phyloP scores from a whole-genome alignment of 2,888 invertebrate genomes.

The Yponomeuta evonymella region DNA sequence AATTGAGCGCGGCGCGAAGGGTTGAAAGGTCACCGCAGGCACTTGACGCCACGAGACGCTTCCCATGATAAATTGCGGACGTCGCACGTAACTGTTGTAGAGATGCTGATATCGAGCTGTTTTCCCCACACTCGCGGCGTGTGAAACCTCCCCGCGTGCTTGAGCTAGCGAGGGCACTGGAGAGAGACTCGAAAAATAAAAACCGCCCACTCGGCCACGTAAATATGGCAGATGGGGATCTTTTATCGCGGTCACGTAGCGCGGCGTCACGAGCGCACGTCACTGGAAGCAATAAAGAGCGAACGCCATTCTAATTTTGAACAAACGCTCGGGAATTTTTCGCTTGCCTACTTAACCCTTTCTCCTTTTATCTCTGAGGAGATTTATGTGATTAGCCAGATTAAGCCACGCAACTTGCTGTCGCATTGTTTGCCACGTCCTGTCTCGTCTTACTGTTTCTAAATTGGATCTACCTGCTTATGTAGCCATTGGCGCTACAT shows the following conservation, averaged over 20 bases:
- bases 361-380: constrained; percentile 12
- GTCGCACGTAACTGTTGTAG: constrained; percentile 6
- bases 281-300: constrained; percentile 69
- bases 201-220: constrained; percentile 73
- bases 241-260: constrained; percentile 76
- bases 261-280: constrained; percentile 72
- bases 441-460: constrained; percentile 31
- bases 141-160: constrained; percentile 64
- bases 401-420: not conserved
- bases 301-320: constrained; percentile 70
- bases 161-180: constrained; percentile 44
- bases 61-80: constrained; percentile 14
- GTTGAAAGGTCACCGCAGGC: constrained; percentile 10
- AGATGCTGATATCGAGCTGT: constrained; percentile 26
- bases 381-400: not conserved
- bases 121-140: constrained; percentile 57
- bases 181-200: constrained; percentile 67
- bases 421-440: not conserved
- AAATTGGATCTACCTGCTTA: not conserved
- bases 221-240: constrained; percentile 76
- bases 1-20: not conserved
- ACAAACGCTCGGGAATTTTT: constrained; percentile 64
- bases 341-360: constrained; percentile 31
- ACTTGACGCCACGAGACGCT: constrained; percentile 10
- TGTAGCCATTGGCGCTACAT: constrained; percentile 39